Evolutionary conservation across 2,797 vertebrate species (phyloP), one percentile per base, ranked within the genome.

Genomic region (Chanos chanos): DNA sequence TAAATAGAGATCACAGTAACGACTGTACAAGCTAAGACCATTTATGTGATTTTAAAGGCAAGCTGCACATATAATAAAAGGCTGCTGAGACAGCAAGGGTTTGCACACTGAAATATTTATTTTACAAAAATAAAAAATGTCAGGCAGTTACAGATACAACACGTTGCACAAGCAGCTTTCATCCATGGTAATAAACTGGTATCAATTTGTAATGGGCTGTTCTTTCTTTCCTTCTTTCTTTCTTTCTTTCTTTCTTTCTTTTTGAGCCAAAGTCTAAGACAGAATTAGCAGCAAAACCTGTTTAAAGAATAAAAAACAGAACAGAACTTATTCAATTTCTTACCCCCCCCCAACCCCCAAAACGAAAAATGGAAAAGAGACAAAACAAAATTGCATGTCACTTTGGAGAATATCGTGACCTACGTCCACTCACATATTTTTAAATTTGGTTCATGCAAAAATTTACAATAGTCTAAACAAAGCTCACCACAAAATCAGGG

Each of bases 251-350:
- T 34, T 34, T 64, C 36, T 34, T 51, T 66, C 71, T 62, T 47
- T 65, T 64, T 47, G 65, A 70, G 70, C 67, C 63, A 76, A 69
- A 79, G 74, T 72, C 73, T 66, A 67, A 64, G 48, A 58, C 59
- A 61, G 58, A 71, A 72, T 76, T 81, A 82, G 78, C 81, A 82
- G 81, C 81, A 79, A 78, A 71, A 82, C 75, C 56, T 68, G 62
- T 75, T 49, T 41, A 62, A 53, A 68, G 58, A 50, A 61, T 13
- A 73, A 41, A 71, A 36, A 56, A 55, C 15, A 53, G 30, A 54
- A 65, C 36, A 63, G 66, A 66, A 27, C 12, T 19, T 50, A 12
- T 2, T 49, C 61, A n/a, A 68, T 44, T 64, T 36, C 54, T 56
- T 8, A 56, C 56, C 45, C 33, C 60, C 24, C 8, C 8, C 19